These are phyloP conservation scores for Danio choprae DNA, from an alignment of 2,797 vertebrate species.

Conservation along the genomic window DNA sequence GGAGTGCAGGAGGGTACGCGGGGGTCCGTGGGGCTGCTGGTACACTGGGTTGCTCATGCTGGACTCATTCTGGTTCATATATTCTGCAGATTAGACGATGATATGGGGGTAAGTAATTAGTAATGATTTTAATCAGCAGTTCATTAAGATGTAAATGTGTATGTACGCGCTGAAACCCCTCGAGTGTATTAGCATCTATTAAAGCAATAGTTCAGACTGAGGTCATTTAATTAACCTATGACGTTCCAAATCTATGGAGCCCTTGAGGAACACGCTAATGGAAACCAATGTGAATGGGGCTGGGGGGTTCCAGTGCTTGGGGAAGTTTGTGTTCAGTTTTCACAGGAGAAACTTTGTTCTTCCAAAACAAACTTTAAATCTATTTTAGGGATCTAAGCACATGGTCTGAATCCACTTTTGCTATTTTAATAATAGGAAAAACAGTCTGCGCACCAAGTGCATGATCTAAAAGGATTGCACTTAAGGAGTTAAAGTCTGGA, in stretches of 20 bases:
- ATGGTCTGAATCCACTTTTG: no score
- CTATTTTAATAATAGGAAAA: no score
- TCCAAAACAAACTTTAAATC: no score
- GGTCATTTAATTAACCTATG: not conserved
- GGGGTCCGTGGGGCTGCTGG: constrained; percentile 74
- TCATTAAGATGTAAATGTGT: not conserved
- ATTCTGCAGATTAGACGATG: constrained; percentile 80
- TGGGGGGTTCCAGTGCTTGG: not conserved
- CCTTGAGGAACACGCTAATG: not conserved
- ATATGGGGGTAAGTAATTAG: not conserved
- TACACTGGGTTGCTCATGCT: constrained; percentile 88
- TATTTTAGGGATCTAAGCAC: no score
- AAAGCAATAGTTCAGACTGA: not conserved
- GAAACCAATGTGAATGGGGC: not conserved
- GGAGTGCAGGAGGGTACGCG: constrained; percentile 68
- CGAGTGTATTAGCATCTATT: not conserved
- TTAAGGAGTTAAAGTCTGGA: no score
- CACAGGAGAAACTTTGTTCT: not conserved
- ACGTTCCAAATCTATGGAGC: not conserved
- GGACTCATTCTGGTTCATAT: constrained; percentile 88
- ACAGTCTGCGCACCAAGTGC: no score
- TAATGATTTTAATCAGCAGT: not conserved
- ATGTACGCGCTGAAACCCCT: not conserved
- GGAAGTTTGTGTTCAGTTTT: not conserved
- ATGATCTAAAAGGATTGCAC: no score